Evolutionary conservation across 2,888 invertebrate genomes (phyloP), one percentile per base, ranked within the genome.

Genomic region (Byasa hedistus): DNA sequence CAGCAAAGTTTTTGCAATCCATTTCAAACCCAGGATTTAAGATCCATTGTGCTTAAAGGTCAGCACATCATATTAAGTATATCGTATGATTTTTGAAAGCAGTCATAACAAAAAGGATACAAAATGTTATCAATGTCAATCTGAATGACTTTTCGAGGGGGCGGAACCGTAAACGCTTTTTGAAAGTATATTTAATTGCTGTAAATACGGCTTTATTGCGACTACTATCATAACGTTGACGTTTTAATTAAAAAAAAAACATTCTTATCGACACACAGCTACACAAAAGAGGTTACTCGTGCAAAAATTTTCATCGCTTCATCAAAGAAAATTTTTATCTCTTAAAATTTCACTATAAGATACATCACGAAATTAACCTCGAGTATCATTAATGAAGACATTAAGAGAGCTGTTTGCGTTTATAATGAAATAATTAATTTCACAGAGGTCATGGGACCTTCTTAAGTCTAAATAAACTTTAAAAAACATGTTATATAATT

Each of bases 121-220:
- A 22, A 61, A 66, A 48, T 56, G 57, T 59, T 61, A 65, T 65
- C 65, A 66, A 66, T 66, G 66, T 55, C 62, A 62, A 48, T 62
- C 57, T 66, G 58, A 44, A 56, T 39, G 52, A 52, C 23, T 52
- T 22, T 67, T 44, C 61, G 52, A 21, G 32, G 23, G 55, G 51
- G 69, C 54, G 68, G 61, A 65, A 52, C 68, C 52, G 62, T 62
- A 62, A 62, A 62, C 23, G 21, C 24, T 0, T 56, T 56, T 21
- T 23, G 22, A 36, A 59, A 39, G 55, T 55, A 39, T 44, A 23
- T 65, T 61, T 65, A 61, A 48, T 51, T 32, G 19, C 24, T 54
- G 24, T 54, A 65, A 54, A 65, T 65, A 56, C 19, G 15, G n/a
- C 32, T 39, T 65, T 27, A 24, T 64, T 52, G n/a, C 39, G 24